Conservation (phyloP, 2,888 invertebrate genomes). For the Gari tellinella region DNA sequence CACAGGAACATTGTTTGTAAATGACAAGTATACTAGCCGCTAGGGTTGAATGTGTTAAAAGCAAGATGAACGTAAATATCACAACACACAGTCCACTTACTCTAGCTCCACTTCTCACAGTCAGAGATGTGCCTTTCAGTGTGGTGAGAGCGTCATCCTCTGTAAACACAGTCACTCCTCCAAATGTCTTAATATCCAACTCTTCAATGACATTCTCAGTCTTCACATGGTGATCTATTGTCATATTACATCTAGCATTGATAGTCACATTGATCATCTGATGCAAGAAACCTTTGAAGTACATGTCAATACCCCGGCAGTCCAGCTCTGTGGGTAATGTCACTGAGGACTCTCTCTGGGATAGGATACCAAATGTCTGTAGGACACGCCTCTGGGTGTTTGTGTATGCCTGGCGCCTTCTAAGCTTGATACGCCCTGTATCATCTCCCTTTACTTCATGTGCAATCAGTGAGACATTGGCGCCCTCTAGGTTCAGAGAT, state of each 20-base stretch:
- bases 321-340: constrained; percentile 65
- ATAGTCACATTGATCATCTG: constrained; percentile 68
- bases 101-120: constrained; percentile 74
- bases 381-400: constrained; percentile 51
- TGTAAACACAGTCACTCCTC: constrained; percentile 65
- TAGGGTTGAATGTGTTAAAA: too few species aligned
- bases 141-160: constrained; percentile 66
- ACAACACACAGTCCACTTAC: constrained; percentile 41
- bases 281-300: constrained; percentile 68
- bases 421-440: constrained; percentile 63
- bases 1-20: too few species aligned
- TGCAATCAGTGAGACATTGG: constrained; percentile 42
- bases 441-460: constrained; percentile 65
- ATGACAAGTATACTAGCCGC: too few species aligned
- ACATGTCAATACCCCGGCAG: constrained; percentile 70
- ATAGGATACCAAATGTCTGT: constrained; percentile 63
- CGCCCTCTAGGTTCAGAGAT: constrained; percentile 66
- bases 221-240: constrained; percentile 63
- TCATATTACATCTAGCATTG: constrained; percentile 67
- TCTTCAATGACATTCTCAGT: constrained; percentile 60
- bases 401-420: constrained; percentile 57
- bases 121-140: constrained; percentile 64
- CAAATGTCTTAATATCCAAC: constrained; percentile 76
- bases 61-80: too few species aligned
- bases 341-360: constrained; percentile 64